These are phyloP conservation scores for Brenthis hecate DNA, from an alignment of 2,888 invertebrate genomes.

Conservation along the genomic window DNA sequence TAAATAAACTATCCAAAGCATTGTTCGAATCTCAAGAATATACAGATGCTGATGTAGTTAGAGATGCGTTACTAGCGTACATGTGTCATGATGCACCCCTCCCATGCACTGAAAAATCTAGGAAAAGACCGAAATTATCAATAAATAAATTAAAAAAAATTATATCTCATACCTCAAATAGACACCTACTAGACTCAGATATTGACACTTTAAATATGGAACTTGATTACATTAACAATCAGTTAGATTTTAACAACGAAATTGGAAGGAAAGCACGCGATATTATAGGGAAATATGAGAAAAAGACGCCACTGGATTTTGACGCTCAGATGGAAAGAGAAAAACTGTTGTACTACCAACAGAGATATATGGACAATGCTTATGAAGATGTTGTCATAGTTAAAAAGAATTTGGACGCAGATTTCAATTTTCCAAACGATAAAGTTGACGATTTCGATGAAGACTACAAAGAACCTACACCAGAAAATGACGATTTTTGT, in stretches of 20 bases:
- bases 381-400: conserved; percentile 78
- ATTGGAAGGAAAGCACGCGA: conserved; percentile 72
- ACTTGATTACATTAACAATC: conserved; percentile 72
- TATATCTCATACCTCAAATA: conserved; percentile 45
- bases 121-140: conserved; percentile 48
- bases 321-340: conserved; percentile 80
- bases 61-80: conserved; percentile 92
- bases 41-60: conserved; percentile 86
- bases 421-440: conserved; percentile 78
- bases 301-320: conserved; percentile 70
- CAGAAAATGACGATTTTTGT: conserved; percentile 76
- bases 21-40: conserved; percentile 86
- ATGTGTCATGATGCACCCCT: conserved; percentile 92
- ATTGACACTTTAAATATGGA: conserved; percentile 73
- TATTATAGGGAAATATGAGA: conserved; percentile 70
- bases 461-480: conserved; percentile 71
- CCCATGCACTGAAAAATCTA: conserved; percentile 85
- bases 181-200: conserved; percentile 66
- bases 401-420: conserved; percentile 77
- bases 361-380: conserved; percentile 69
- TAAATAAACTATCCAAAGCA: conserved; percentile 84
- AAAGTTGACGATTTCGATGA: conserved; percentile 75
- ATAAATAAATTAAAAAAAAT: conserved; percentile 53
- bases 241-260: conserved; percentile 72
- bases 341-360: conserved; percentile 74